phyloP scores from a whole-genome alignment of 2,113 vertebrate genomes.

The Sinocyclocheilus anshuiensis region DNA sequence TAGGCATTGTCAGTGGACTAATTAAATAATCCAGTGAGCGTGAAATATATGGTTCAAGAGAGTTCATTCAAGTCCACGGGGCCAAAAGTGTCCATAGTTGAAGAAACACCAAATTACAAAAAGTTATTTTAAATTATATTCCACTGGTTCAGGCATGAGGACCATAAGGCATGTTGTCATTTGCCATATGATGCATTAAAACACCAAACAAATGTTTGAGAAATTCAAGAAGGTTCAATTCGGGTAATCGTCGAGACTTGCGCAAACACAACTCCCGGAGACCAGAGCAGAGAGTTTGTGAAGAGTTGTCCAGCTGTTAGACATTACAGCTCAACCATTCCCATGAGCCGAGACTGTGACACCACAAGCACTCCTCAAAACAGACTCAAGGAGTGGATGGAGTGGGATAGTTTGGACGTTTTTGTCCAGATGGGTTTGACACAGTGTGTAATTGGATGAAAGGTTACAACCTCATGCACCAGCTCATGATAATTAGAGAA shows the following conservation, averaged over 20 bases:
- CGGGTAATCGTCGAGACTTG: not conserved
- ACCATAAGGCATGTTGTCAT: not conserved
- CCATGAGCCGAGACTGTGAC: not conserved
- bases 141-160: not conserved
- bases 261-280: constrained; percentile 15
- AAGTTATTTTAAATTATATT: not conserved
- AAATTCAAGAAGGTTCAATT: not conserved
- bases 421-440: constrained; percentile 33
- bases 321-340: constrained; percentile 38
- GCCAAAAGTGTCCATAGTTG: not conserved
- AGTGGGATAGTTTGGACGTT: constrained; percentile 28
- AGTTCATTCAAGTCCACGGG: not conserved
- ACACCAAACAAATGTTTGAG: not conserved
- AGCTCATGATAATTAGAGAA: constrained; percentile 49
- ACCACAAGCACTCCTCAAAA: constrained; percentile 14
- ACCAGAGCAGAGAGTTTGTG: constrained; percentile 13
- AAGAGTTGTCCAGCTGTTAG: constrained; percentile 34
- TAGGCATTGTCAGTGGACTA: not conserved
- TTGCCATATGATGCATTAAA: not conserved
- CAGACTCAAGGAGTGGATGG: constrained; percentile 3
- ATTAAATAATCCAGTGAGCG: not conserved
- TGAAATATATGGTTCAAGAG: not conserved
- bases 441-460: constrained; percentile 31
- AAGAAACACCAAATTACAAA: not conserved
- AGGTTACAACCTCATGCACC: constrained; percentile 53